Conservation (phyloP, 2,113 vertebrate genomes). For the Baryphthengus martii region DNA sequence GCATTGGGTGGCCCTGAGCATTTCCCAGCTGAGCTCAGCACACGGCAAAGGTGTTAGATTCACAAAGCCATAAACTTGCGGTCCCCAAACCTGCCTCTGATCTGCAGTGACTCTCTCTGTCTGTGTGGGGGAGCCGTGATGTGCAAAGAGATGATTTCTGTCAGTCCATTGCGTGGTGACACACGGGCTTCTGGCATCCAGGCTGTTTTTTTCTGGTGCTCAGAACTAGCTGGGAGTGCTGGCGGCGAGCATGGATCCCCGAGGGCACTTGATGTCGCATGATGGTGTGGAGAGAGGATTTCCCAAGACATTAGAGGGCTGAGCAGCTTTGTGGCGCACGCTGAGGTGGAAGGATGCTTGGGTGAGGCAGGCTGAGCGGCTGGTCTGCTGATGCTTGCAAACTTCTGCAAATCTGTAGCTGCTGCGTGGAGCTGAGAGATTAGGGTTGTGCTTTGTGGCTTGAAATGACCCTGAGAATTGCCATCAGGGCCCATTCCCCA, state of each 20-base stretch:
- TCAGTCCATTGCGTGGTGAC: background rate
- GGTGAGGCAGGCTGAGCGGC: background rate
- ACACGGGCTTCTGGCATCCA: background rate
- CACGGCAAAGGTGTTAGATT: background rate
- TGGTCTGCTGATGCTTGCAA: background rate
- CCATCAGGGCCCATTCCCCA: background rate
- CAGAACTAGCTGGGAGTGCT: background rate
- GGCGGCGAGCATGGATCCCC: background rate
- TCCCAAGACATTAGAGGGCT: background rate
- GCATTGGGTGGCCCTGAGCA: background rate
- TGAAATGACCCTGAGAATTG: background rate
- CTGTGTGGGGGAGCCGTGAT: background rate
- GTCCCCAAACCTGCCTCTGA: background rate
- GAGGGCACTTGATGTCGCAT: background rate
- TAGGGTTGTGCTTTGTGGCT: background rate
- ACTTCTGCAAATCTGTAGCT: background rate
- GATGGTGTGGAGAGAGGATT: slow-evolving; percentile 12
- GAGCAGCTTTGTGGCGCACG: background rate
- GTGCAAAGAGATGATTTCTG: background rate
- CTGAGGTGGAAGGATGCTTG: background rate
- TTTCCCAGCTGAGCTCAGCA: background rate
- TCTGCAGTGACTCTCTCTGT: background rate
- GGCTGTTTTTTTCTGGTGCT: background rate
- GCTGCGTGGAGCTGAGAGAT: background rate
- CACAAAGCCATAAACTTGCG: background rate